These are phyloP conservation scores for Halocynthia roretzi DNA, from an alignment of 23 tunicate species.

Conservation along the genomic window DNA sequence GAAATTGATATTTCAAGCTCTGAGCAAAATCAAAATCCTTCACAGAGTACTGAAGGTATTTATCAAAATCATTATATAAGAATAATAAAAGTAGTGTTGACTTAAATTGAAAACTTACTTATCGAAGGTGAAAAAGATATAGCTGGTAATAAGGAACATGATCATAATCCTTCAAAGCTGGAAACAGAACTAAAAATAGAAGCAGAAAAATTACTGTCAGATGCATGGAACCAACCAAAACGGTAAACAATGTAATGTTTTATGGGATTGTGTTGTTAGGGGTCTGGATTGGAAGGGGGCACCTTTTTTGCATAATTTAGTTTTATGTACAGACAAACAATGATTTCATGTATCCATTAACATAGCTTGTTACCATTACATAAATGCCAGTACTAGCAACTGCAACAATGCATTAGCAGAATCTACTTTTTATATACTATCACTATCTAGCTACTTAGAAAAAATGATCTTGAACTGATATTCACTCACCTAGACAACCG, in stretches of 20 bases:
- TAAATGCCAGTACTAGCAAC: background rate
- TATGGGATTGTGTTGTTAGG: too few relatives aligned
- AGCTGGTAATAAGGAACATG: too few relatives aligned
- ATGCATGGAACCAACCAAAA: constrained; percentile 1
- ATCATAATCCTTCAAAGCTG: too few relatives aligned
- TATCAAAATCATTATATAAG: too few relatives aligned
- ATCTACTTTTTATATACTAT: background rate
- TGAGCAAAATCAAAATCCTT: too few relatives aligned
- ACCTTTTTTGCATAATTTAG: too few relatives aligned
- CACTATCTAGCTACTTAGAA: background rate
- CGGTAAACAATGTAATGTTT: background rate
- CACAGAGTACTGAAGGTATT: too few relatives aligned
- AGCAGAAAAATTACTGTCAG: background rate
- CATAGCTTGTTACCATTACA: background rate
- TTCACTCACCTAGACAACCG: background rate
- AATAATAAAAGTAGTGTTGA: too few relatives aligned
- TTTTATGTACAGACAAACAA: background rate
- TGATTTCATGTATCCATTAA: background rate
- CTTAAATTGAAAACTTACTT: too few relatives aligned
- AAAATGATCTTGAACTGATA: background rate
- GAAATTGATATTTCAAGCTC: too few relatives aligned
- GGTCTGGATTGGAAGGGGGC: too few relatives aligned
- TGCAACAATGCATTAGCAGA: background rate
- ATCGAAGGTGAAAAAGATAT: too few relatives aligned
- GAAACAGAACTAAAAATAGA: background rate